Conservation (phyloP, 1,140 invertebrate species). For the Caligus rogercresseyi region DNA sequence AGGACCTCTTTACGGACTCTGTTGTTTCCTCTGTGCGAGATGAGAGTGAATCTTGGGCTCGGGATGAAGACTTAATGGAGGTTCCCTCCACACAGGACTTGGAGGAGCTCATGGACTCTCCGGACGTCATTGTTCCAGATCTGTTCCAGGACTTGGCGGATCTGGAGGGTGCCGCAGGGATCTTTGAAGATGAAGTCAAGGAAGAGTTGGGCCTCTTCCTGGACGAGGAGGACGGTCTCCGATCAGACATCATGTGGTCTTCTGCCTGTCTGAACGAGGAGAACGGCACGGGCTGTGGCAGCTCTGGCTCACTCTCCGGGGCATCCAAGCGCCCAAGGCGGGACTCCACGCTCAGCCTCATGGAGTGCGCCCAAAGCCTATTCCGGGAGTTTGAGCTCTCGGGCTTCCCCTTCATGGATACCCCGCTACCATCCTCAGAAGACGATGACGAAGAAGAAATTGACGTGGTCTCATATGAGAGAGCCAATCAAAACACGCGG, state of each 20-base stretch:
- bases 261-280: neutral
- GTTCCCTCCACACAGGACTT: neutral
- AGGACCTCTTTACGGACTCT: neutral
- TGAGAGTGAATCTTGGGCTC: neutral
- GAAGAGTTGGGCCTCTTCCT: neutral
- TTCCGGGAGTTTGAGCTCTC: neutral
- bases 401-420: slow-evolving; percentile 6
- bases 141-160: neutral
- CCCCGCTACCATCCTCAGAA: neutral
- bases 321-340: neutral
- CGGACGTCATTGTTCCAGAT: neutral
- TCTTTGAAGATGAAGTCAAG: neutral
- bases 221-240: neutral
- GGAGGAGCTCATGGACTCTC: neutral
- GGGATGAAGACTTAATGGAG: neutral
- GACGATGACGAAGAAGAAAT: slow-evolving; percentile 15
- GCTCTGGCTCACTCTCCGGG: neutral
- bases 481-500: slow-evolving; percentile 4
- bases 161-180: neutral
- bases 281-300: neutral
- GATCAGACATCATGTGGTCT: slow-evolving; percentile 11
- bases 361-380: slow-evolving; percentile 5
- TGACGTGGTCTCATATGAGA: slow-evolving; percentile 5
- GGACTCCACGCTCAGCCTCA: slow-evolving; percentile 8
- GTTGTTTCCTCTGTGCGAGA: neutral